Conservation (phyloP, 2,113 vertebrate genomes). For the Urocynchramus pylzowi region DNA sequence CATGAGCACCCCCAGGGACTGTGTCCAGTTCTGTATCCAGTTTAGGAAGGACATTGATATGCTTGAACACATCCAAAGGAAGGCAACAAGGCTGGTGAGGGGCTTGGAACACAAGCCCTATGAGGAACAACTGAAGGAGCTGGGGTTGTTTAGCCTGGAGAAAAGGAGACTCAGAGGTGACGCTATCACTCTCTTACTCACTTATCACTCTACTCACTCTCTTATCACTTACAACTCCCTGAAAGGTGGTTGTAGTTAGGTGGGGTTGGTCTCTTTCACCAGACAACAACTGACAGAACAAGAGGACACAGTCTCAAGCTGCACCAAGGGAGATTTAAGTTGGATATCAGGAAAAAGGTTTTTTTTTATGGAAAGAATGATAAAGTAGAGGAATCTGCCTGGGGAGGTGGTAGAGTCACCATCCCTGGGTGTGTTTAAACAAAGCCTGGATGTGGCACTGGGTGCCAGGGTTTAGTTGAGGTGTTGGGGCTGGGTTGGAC, state of each 20-base stretch:
- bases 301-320: background rate
- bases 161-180: background rate
- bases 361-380: background rate
- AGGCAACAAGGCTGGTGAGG: background rate
- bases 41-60: fast-evolving
- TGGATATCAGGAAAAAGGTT: background rate
- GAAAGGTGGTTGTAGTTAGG: background rate
- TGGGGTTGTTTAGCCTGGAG: background rate
- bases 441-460: background rate
- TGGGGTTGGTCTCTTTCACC: background rate
- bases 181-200: no score
- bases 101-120: background rate
- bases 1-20: fast-evolving
- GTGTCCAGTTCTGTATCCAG: background rate
- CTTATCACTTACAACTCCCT: no score
- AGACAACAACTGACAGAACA: background rate
- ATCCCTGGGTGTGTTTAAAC: background rate
- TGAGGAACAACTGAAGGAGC: fast-evolving
- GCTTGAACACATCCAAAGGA: fast-evolving
- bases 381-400: background rate
- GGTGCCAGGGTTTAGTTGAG: background rate
- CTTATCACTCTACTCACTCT: no score
- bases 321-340: background rate
- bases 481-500: background rate
- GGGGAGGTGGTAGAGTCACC: background rate